Evolutionary conservation across 2,797 vertebrate genomes (phyloP).

Genomic region (Falco naumanni): DNA sequence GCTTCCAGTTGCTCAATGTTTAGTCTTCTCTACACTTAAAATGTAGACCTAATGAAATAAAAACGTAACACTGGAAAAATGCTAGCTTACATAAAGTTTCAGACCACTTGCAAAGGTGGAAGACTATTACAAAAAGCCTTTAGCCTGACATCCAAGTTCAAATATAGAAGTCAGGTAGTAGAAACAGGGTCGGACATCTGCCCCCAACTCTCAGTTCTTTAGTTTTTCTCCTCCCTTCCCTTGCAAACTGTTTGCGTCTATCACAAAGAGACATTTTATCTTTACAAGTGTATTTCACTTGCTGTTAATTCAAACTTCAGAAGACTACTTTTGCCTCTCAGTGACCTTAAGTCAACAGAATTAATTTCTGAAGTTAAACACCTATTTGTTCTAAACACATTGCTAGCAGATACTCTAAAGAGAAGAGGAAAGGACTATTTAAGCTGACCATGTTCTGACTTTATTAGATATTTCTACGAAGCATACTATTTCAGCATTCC

Average conservation of each 20-base stretch:
- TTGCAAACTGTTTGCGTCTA: not conserved
- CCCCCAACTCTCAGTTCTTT: not conserved
- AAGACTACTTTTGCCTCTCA: not conserved
- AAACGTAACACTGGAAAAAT: not conserved
- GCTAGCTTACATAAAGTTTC: not conserved
- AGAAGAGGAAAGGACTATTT: not conserved
- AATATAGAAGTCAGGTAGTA: not conserved
- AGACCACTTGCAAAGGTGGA: not conserved
- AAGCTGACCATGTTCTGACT: not conserved
- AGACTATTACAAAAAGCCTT: not conserved
- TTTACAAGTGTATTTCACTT: not conserved
- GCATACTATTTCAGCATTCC: not conserved
- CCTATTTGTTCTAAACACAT: not conserved
- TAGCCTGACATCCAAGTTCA: not conserved
- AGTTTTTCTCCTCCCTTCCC: not conserved
- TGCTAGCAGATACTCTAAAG: not conserved
- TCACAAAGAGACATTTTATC: not conserved
- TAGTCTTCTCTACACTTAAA: not conserved
- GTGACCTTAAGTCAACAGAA: not conserved
- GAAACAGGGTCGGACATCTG: not conserved
- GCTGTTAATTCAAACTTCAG: not conserved
- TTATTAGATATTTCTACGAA: not conserved
- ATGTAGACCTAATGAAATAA: not conserved
- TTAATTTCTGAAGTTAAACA: not conserved
- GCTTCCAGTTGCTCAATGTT: not conserved